phyloP scores from a whole-genome alignment of 2,113 vertebrate genomes.

The Cyprinodon tularosa region DNA sequence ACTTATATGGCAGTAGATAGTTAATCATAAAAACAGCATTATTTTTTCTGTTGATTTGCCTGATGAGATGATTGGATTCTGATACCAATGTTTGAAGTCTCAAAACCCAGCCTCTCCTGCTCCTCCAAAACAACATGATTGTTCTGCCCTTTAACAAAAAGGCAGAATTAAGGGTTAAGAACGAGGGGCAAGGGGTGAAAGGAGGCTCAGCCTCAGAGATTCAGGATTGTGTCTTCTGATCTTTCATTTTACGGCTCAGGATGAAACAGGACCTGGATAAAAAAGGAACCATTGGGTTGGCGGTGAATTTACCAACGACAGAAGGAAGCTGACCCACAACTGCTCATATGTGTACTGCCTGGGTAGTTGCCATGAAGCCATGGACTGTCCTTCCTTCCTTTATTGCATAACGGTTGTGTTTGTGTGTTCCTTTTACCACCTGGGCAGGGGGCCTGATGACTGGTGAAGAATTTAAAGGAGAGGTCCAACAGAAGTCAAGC shows the following conservation, averaged over 20 bases:
- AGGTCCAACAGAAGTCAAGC: not conserved
- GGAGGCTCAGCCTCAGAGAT: no score
- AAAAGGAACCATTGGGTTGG: not conserved
- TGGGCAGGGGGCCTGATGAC: slow-evolving; percentile 1
- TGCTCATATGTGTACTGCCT: not conserved
- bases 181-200: not conserved
- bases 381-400: slow-evolving; percentile 53
- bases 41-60: no score
- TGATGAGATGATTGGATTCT: no score
- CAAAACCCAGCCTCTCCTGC: no score
- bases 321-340: not conserved
- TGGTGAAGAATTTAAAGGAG: slow-evolving; percentile 45
- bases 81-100: no score
- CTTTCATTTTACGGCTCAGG: no score
- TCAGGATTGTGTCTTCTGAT: no score
- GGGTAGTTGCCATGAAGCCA: slow-evolving; percentile 1
- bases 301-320: not conserved
- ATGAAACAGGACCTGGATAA: not conserved
- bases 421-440: slow-evolving; percentile 12
- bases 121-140: not conserved
- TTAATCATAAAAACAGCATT: no score
- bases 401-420: slow-evolving; percentile 52
- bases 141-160: not conserved
- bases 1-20: no score
- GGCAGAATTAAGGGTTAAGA: not conserved